These are phyloP conservation scores for Gisinianus flammeolus DNA, from an alignment of 2,888 invertebrate genomes.

Conservation along the genomic window DNA sequence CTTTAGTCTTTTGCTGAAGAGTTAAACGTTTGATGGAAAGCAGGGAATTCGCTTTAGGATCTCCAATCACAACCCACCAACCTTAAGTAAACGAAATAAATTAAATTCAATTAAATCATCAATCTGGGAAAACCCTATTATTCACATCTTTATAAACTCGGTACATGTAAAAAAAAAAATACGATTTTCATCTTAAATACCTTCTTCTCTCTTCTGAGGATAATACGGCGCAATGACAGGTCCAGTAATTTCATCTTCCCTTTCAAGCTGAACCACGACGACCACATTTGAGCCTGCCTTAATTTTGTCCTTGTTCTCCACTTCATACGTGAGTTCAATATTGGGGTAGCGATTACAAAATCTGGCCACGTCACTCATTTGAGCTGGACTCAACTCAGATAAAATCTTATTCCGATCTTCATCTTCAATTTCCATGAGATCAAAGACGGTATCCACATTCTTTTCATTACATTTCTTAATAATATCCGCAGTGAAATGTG, in stretches of 20 bases:
- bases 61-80: constrained; percentile 98
- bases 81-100: constrained; percentile 59
- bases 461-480: constrained; percentile 91
- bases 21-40: constrained; percentile 96
- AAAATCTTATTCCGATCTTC: constrained; percentile 78
- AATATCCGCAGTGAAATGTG: constrained; percentile 88
- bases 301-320: constrained; percentile 78
- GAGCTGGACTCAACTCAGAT: constrained; percentile 76
- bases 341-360: constrained; percentile 99
- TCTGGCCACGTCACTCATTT: constrained; percentile 97
- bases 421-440: constrained; percentile 95
- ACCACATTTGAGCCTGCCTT: constrained; percentile 83
- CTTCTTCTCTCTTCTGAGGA: constrained; percentile 70
- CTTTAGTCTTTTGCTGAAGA: constrained; percentile 88
- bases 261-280: constrained; percentile 87
- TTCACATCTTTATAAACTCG: background rate
- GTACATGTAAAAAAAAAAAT: too few relatives aligned
- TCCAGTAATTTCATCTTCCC: constrained; percentile 96
- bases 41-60: constrained; percentile 90
- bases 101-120: too few relatives aligned
- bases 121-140: too few relatives aligned
- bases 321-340: constrained; percentile 93
- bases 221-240: constrained; percentile 98
- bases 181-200: background rate
- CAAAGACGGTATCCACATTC: constrained; percentile 92